Base-by-base conservation (phyloP, 2,797 vertebrate genomes). In the Siniperca obscura region DNA sequence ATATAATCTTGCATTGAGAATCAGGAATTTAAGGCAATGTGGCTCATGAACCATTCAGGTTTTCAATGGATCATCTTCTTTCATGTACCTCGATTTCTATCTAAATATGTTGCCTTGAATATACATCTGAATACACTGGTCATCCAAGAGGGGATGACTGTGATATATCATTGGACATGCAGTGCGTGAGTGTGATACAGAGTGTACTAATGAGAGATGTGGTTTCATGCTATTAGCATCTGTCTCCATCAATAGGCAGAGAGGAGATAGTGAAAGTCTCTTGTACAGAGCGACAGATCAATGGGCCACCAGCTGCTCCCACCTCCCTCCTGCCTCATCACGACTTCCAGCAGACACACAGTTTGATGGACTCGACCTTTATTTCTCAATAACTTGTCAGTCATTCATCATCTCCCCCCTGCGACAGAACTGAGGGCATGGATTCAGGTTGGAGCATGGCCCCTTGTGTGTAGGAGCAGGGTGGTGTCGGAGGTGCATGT, bases 251-350 rank as follows among this genome's bases (percentile, higher is more conserved):
- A 80, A 59, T 82, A 78, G 70, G 55, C 78, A 64, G 75, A 81
- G 66, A 76, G 69, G 48, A 81, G 68, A 77, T 48, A 66, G 59
- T 74, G 70, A 77, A 78, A 76, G 73, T 53, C 61, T 71, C 46
- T 66, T 66, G 68, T 77, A 36, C 75, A 48, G 74, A 82, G 69
- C n/a, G 65, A 84, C 71, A 62, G 79, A 89, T 90, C 86, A 82
- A 76, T 86, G 81, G 82, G 60, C 82, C 55, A n/a, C 83, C 81
- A 81, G 86, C 80, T 82, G 78, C 86, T 84, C 70, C 78, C 52
- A n/a, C 69, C 66, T 36, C 60, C 48, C 48, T 36, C 34, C 60
- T 44, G 56, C 75, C 78, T 86, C 69, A 72, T 79, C 79, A 80
- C 52, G 65, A 86, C 74, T 87, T 66, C 52, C 70, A 83, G 61